These are phyloP conservation scores for Sylvietta virens DNA, from an alignment of 2,113 vertebrate species.

Conservation along the genomic window DNA sequence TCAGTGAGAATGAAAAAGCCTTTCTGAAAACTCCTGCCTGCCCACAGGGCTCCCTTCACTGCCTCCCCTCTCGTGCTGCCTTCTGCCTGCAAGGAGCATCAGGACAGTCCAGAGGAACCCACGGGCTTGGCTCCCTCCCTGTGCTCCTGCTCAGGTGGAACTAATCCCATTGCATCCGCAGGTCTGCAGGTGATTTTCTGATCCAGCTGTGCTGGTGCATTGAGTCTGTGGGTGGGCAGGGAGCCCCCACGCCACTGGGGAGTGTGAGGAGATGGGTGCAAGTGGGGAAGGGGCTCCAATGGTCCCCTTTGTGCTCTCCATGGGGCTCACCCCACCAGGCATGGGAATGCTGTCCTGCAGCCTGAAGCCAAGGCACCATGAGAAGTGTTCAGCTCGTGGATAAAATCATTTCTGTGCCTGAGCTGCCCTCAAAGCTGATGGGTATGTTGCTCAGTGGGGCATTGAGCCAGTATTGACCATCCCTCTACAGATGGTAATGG, in stretches of 20 bases:
- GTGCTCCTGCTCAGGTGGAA: neutral
- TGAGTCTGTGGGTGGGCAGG: neutral
- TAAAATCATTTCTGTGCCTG: neutral
- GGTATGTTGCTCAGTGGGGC: neutral
- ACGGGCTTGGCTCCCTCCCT: neutral
- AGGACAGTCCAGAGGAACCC: neutral
- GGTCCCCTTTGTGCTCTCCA: neutral
- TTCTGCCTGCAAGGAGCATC: neutral
- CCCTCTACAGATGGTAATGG: neutral
- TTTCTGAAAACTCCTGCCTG: neutral
- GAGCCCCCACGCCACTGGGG: neutral
- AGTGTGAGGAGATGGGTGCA: neutral
- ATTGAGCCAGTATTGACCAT: neutral
- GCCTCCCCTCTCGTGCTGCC: neutral
- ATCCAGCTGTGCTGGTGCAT: neutral
- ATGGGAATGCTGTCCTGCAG: neutral
- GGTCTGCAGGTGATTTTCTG: neutral
- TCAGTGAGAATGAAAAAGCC: neutral
- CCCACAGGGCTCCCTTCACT: neutral
- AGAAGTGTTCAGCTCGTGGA: neutral
- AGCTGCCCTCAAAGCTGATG: neutral
- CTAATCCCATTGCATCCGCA: neutral
- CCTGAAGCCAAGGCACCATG: fast-evolving
- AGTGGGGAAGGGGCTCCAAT: neutral
- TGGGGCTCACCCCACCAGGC: neutral